Evolutionary conservation across 2,888 invertebrate species (phyloP), one percentile per base, ranked within the genome.

Genomic region (Harpalus rufipes): DNA sequence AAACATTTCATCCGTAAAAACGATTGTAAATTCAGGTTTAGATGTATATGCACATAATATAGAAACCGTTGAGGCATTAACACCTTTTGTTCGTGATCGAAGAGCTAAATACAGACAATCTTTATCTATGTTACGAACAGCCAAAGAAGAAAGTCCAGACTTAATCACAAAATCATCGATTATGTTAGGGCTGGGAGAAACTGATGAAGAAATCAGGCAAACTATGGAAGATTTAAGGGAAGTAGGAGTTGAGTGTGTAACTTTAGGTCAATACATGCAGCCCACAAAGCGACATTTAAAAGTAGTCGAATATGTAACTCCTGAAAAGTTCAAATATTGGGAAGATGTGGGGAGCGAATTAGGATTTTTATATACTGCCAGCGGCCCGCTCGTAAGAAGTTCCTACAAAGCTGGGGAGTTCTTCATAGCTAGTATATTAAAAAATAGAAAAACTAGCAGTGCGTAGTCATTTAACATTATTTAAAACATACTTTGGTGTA

Each of bases 241-340:
- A 32, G 94, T 93, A 0, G 96, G 95, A 51, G 99, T 99, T 0
- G 99, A 99, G 91, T 99, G 99, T 90, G 91, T 99, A 0, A 99
- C 99, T 0, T 92, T 99, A 5, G 99, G 99, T 0, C 99, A 99
- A 89, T 99, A 99, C 91, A 99, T 99, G 99, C 99, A 99, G 90
- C 99, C 99, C 0, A 99, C 99, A 0, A 99, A 98, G 89, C 93
- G 96, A 7, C 99, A 99, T 91, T 92, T 99, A 32, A 97, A 97
- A 92, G 96, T 98, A 0, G 95, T 95, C 63, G 99, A 99, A 90
- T 99, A 99, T 92, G 97, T 99, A 0, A 98, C 98, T 0, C 99
- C 99, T 0, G 96, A 96, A 86, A 98, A 97, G 91, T 99, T 96
- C 90, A 93, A 95, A 88, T 92, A 95, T 82, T 99, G 98, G 98